Evolutionary conservation across 2,888 invertebrate genomes (phyloP), one percentile per base, ranked within the genome.

Genomic region (Habrosyne pyritoides): DNA sequence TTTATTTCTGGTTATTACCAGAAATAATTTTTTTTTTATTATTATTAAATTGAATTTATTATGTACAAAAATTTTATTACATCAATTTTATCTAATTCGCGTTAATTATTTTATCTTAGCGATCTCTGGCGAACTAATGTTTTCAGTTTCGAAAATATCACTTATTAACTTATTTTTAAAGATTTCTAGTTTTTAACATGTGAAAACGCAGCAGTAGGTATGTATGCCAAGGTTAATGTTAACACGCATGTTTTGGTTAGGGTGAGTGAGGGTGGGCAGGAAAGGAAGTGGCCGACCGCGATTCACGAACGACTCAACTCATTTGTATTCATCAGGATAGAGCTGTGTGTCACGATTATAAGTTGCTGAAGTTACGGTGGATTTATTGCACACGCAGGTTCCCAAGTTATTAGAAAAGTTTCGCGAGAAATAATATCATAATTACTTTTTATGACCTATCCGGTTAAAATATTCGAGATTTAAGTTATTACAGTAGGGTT

Each of bases 271-370:
- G 50, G 52, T 55, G 51, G 57, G 53, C 21, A 50, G 59, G 67
- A 53, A 56, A 60, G 70, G 61, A 66, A 69, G 59, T 52, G 59
- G 60, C 54, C 59, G 56, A 30, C 61, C 54, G 51, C 54, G 51
- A 57, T 50, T 55, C 22, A 58, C 53, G 51, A 58, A 53, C 53
- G 50, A 28, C 52, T 33, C 47, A 21, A 14, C 64, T 77, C 72
- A 78, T 81, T 79, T 67, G 66, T 75, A 79, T 78, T 77, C 75
- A 75, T 66, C 68, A 64, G 69, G 67, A 67, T 61, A 63, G 64
- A 60, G 57, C 52, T 42, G 54, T 51, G 54, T 53, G 55, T 60
- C 47, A 47, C 57, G 56, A 58, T 49, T 61, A 54, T 48, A 59
- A 60, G 54, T 59, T 52, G 57, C 28, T 64, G 33, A 64, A 69